phyloP scores from a whole-genome alignment of 2,113 vertebrate species.

The Urocolius indicus region DNA sequence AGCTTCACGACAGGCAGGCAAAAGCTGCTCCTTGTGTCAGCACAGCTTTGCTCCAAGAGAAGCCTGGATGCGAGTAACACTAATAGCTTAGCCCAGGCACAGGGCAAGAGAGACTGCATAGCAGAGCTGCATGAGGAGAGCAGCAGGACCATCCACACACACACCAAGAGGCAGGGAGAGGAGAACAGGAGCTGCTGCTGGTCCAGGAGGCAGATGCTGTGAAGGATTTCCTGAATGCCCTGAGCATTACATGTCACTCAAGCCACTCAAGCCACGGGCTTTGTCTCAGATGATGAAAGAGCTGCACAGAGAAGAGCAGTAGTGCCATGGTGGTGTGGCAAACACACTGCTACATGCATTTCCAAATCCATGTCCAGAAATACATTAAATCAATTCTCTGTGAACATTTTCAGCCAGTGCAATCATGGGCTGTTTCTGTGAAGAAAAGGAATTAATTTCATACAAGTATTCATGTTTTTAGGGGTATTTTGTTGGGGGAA shows the following conservation, averaged over 20 bases:
- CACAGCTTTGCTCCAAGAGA: background rate
- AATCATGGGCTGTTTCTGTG: rapidly evolving
- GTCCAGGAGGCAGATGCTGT: background rate
- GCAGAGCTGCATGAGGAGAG: rapidly evolving
- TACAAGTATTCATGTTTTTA: background rate
- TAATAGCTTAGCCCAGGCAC: background rate
- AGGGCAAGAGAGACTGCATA: rapidly evolving
- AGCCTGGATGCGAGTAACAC: background rate
- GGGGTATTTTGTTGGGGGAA: background rate
- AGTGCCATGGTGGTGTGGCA: rapidly evolving
- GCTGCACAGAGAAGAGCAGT: background rate
- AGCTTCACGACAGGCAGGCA: background rate
- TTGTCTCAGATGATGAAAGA: rapidly evolving
- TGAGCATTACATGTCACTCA: rapidly evolving
- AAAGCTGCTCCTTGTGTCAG: background rate
- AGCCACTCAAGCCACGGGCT: rapidly evolving
- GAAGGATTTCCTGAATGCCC: background rate
- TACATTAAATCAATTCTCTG: background rate
- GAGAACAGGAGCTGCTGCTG: background rate
- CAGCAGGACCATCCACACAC: rapidly evolving
- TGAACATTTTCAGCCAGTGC: background rate
- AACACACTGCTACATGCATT: rapidly evolving
- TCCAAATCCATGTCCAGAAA: background rate
- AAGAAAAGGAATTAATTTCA: background rate
- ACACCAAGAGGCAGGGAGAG: too few species aligned